Evolutionary conservation across 1,140 invertebrate genomes (phyloP).

Genomic region (Mercenaria mercenaria): DNA sequence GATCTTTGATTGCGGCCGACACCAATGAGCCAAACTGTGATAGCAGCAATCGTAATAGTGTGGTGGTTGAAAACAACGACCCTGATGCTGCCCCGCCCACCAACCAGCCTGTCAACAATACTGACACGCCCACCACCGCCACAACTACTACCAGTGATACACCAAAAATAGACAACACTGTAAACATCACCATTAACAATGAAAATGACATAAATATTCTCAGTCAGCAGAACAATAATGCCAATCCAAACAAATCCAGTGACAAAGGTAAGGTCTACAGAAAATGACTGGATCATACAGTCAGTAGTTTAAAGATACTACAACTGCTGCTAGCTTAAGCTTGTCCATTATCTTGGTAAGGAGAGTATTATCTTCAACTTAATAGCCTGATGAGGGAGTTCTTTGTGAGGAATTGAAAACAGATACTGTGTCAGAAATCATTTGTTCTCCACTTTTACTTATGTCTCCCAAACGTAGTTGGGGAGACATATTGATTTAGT

Average conservation of each 20-base stretch:
- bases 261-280: constrained; percentile 37
- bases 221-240: constrained; percentile 65
- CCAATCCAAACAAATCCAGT: constrained; percentile 57
- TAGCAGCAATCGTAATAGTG: constrained; percentile 44
- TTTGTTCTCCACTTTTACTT: too few relatives aligned
- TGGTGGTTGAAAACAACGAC: constrained; percentile 45
- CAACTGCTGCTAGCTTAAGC: too few relatives aligned
- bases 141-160: constrained; percentile 44
- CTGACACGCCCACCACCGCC: constrained; percentile 5
- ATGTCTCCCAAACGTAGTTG: too few relatives aligned
- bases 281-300: too few relatives aligned
- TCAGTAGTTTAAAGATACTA: too few relatives aligned
- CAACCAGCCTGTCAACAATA: constrained; percentile 5
- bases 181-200: constrained; percentile 49
- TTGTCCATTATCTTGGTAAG: too few relatives aligned
- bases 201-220: constrained; percentile 58
- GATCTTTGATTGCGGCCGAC: constrained; percentile 43
- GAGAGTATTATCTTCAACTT: too few relatives aligned
- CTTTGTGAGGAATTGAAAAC: too few relatives aligned
- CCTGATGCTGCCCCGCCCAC: constrained; percentile 51
- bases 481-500: too few relatives aligned
- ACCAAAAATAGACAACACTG: constrained; percentile 33
- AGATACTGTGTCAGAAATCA: too few relatives aligned
- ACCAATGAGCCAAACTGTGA: constrained; percentile 58
- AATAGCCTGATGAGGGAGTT: too few relatives aligned